phyloP scores from a whole-genome alignment of 2,113 vertebrate species.

The Herpailurus yagouaroundi region DNA sequence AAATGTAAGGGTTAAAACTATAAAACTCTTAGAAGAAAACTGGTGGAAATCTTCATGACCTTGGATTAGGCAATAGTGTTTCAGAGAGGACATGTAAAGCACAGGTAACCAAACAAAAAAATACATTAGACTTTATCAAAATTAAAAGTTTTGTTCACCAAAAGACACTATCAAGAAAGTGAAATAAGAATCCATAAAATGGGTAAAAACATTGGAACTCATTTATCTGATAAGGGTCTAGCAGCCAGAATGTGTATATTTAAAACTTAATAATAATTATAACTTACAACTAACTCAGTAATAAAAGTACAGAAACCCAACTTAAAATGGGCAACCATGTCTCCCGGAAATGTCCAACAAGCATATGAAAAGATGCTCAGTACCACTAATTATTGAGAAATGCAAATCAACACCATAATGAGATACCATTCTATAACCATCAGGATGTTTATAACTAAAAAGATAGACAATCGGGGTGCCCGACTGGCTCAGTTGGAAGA shows the following conservation, averaged over 20 bases:
- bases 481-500: background rate
- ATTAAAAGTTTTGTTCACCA: background rate
- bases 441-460: background rate
- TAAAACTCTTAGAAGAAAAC: background rate
- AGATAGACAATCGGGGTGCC: background rate
- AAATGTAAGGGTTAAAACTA: background rate
- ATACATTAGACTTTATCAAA: background rate
- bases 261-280: background rate
- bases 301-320: slow-evolving; percentile 37
- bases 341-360: background rate
- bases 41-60: background rate
- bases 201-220: slow-evolving; percentile 28
- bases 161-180: slow-evolving; percentile 15
- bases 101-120: background rate
- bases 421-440: background rate
- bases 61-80: background rate
- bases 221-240: background rate
- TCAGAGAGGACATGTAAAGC: background rate
- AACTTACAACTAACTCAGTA: background rate
- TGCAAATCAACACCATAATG: background rate
- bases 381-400: background rate
- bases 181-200: background rate
- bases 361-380: background rate
- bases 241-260: background rate
- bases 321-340: background rate